Conservation (phyloP, 2,797 vertebrate genomes). For the Chrysolophus pictus region DNA sequence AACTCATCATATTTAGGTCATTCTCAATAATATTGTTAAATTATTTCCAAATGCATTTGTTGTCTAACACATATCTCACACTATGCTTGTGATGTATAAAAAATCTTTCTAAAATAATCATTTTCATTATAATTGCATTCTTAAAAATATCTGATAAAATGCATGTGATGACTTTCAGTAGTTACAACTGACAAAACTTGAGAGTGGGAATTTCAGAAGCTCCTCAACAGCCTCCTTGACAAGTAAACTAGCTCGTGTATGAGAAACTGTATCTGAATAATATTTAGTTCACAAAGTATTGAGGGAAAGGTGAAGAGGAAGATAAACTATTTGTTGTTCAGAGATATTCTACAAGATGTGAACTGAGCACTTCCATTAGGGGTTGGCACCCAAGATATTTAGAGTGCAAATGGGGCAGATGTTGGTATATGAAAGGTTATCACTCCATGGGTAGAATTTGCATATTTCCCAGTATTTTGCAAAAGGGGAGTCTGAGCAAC, state of each 20-base stretch:
- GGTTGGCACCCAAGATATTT: background rate
- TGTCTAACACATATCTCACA: background rate
- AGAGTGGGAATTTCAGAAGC: background rate
- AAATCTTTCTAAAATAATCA: background rate
- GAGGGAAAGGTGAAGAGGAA: accelerated
- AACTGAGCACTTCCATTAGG: background rate
- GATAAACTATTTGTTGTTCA: background rate
- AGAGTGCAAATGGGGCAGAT: background rate
- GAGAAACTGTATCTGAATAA: background rate
- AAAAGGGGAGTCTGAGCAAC: background rate
- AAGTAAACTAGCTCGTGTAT: background rate
- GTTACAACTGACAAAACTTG: background rate
- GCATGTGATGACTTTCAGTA: background rate
- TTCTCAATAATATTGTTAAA: background rate
- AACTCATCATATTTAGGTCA: background rate
- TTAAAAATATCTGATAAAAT: background rate
- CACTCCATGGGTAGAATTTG: background rate
- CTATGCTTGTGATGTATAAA: background rate
- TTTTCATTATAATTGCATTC: background rate
- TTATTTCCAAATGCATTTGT: background rate
- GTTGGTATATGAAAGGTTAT: background rate
- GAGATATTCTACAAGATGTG: background rate
- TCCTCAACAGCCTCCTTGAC: background rate
- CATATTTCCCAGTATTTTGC: background rate
- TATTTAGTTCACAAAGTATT: background rate